Conservation (phyloP, 2,113 vertebrate genomes). For the Nansenia antarctica region DNA sequence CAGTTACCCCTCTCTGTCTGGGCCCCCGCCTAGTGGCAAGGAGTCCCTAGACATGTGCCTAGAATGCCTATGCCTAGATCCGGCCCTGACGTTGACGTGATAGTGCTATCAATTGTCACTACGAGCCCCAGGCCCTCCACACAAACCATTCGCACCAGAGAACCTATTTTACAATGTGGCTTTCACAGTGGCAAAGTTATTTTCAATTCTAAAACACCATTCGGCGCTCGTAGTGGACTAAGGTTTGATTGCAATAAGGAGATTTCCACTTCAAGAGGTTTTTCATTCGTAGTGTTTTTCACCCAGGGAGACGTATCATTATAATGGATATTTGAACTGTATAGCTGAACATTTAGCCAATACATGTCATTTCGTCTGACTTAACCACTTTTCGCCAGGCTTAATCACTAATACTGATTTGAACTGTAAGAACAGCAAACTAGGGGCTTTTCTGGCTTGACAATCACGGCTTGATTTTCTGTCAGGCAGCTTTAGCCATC, state of each 20-base stretch:
- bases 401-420: slow-evolving; percentile 24
- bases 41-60: too few species aligned
- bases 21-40: too few species aligned
- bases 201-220: too few species aligned
- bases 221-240: too few species aligned
- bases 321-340: background rate
- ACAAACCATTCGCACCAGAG: too few species aligned
- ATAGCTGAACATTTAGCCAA: slow-evolving; percentile 12
- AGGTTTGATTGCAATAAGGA: background rate
- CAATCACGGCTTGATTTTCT: slow-evolving; percentile 71
- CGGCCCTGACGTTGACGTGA: too few species aligned
- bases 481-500: slow-evolving; percentile 75
- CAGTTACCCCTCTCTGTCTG: too few species aligned
- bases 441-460: slow-evolving; percentile 32
- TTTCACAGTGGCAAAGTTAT: too few species aligned
- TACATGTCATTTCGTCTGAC: slow-evolving; percentile 16
- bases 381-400: slow-evolving; percentile 4
- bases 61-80: too few species aligned
- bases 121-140: too few species aligned
- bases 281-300: background rate
- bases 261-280: background rate
- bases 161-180: too few species aligned
- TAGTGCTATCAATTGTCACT: too few species aligned
- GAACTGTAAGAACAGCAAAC: slow-evolving; percentile 8
- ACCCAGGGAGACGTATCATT: background rate